Base-by-base conservation (phyloP, 2,888 invertebrate genomes). In the Drosophila quinaria region DNA sequence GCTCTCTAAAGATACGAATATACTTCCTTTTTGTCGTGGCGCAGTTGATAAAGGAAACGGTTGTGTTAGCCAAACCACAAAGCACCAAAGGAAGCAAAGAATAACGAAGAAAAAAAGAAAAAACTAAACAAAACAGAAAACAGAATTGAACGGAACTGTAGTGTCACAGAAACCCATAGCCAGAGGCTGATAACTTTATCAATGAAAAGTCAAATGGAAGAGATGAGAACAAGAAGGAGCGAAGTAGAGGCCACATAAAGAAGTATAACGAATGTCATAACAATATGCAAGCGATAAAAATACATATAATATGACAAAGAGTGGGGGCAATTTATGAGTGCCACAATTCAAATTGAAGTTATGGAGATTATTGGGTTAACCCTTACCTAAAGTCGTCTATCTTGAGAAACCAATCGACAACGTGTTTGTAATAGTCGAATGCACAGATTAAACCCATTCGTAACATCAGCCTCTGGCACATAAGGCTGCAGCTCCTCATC, bases 371-470 rank as follows among this genome's bases (percentile, higher is more conserved):
- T 41, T 37, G 46, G 56, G 4, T 41, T 44, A 50, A 13, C 19
- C 35, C 77, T 58, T 66, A 98, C 98, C 98, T 98, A 91, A 98
- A 98, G 93, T 98, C 98, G 90, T 98, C 98, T 29, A 98, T 98
- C 92, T 98, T 99, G 91, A 98, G 93, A 92, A 99, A 98, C 98
- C 98, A 99, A 93, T 98, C 98, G 90, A 97, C 17, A 13, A 13
- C 10, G 15, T 17, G 29, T 11, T 46, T 29, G 41, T 46, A 46
- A 29, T 29, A 94, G 75, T 96, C 94, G 90, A 97, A 96, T 13
- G 97, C 95, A 91, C 97, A 97, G 86, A 95, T 95, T 91, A 98
- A 97, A 0, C 98, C 97, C 77, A 95, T 96, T 92, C 97, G 98
- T 2, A 98, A 98, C 93, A 98, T 98, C 0, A 95, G 97, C 96